Base-by-base conservation (phyloP, 2,888 invertebrate genomes). In the Sylvicola fuscatus region DNA sequence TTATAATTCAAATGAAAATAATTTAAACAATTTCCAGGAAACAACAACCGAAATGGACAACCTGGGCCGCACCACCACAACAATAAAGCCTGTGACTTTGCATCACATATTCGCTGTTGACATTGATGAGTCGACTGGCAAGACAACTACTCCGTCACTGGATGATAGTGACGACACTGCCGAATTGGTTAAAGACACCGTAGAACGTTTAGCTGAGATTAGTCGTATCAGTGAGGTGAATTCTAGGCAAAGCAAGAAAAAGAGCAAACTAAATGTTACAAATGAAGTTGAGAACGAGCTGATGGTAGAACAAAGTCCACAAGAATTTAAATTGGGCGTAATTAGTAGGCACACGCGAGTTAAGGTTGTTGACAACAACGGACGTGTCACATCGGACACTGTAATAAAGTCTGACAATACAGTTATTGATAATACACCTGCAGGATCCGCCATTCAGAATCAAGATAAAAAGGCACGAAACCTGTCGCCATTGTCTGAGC, bases 211-310 rank as follows among this genome's bases (percentile, higher is more conserved):
- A 13, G 71, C 75, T 40, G 73, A 75, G 44, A 67, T 78, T 1
- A 77, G 71, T 50, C 62, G 77, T 49, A 67, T 74, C 21, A 70
- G 73, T 3, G 73, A 77, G 57, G 67, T 77, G 2, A 69, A 70
- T 27, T 71, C 72, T 0, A 71, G 72, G 51, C 62, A 69, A 47
- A 68, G 68, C 26, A 70, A 69, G 48, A 60, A 66, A 34, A 65
- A 66, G 14, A 46, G 65, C 7, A 66, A 68, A 40, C 66, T 66
- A 42, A 66, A 69, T 38, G 46, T 48, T 27, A 10, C 13, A 3
- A 12, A 32, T 14, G 66, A 64, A 42, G 54, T 61, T 49, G 63
- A 64, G 2, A 60, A 65, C 14, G 52, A 60, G 8, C 56, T 66
- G 2, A 62, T 62, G 47, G 56, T 70, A n/a, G 71, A 72, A 48